Base-by-base conservation (phyloP, 2,797 vertebrate species). In the Chaunax sp. region DNA sequence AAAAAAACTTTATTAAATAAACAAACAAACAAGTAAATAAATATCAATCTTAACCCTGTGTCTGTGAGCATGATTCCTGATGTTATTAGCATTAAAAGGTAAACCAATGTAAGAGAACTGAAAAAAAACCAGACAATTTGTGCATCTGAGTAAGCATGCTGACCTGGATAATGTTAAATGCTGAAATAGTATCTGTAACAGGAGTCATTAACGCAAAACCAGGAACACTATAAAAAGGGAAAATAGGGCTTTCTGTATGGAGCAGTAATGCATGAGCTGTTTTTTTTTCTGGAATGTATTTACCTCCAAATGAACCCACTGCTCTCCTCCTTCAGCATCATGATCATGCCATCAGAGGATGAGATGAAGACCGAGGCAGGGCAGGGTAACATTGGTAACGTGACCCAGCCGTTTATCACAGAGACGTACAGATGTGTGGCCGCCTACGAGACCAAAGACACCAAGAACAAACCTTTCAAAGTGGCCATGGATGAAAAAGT, bases 401-500 rank as follows among this genome's bases (percentile, higher is more conserved):
- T 96, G 51, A 96, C 92, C 0, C 81, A 89, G 35, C 94, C 95
- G 0, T 94, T 97, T 41, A 64, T 93, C 0, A 91, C 94, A 0
- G 94, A 96, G 84, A 93, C 90, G 4, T 96, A 96, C 87, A 55
- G 80, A 0, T 97, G 96, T 8, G 40, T 98, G 0, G 95, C 95
- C 6, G 23, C 82, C 2, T 98, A 95, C 3, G 92, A 94, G 50
- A 96, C 95, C 64, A 95, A 95, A 59, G 96, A 98, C 87, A 94
- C 82, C 0, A 95, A 88, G 84, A 96, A 95, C 85, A 90, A 87
- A 44, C 76, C 92, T 2, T 98, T 98, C 79, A 92, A 90, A 15
- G 93, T 92, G 1, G 45, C 20, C 0, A 6, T 79, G 77, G 83
- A 92, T 33, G 96, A 98, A 58, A 83, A 73, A 1, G 74, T 98